Base-by-base conservation (phyloP, 2,797 vertebrate species). In the Poeciliopsis gracilis region DNA sequence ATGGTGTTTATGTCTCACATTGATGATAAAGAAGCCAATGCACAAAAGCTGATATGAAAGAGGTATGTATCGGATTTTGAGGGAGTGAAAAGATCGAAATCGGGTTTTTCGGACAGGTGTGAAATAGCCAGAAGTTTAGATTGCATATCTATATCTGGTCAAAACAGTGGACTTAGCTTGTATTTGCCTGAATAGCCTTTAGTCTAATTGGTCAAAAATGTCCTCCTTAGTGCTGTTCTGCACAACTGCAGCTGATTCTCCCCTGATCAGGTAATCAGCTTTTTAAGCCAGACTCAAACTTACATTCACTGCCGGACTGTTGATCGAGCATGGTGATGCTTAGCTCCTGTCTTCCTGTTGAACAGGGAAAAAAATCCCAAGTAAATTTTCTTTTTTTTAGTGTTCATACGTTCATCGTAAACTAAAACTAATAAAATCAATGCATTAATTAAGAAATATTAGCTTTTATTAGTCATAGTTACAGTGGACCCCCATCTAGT, bases 31-130 rank as follows among this genome's bases (percentile, higher is more conserved):
- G 46, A 47, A 47, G 46, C 46, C 16, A 47, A 47, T 47, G 16
- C 46, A 47, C 15, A 47, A 47, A 5, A 47, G 16, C 46, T 47
- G 46, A 47, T 47, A 47, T 47, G 46, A 18, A 47, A 47, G 45
- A 16, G 13, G 13, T 47, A 47, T 18, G 15, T 18, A 16, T 47
- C 16, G 5, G 16, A 47, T 16, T 47, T 51, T 8, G 7, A 23
- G 7, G 20, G 2, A 7, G 49, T 53, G 51, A 53, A 25, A 25
- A 53, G 51, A 53, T 25, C 8, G 1, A 53, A 25, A 25, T 53
- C 2, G 7, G 2, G 49, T 1, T 51, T 15, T 15, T 46, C 0
- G 0, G 7, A 53, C 20, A 8, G 15, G 4, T 2, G 4, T 15
- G 15, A 47, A 8, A 9, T 9, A 10, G 2, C 51, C 8, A 53